phyloP scores from a whole-genome alignment of 2,113 vertebrate genomes.

The Pseudopodoces humilis region DNA sequence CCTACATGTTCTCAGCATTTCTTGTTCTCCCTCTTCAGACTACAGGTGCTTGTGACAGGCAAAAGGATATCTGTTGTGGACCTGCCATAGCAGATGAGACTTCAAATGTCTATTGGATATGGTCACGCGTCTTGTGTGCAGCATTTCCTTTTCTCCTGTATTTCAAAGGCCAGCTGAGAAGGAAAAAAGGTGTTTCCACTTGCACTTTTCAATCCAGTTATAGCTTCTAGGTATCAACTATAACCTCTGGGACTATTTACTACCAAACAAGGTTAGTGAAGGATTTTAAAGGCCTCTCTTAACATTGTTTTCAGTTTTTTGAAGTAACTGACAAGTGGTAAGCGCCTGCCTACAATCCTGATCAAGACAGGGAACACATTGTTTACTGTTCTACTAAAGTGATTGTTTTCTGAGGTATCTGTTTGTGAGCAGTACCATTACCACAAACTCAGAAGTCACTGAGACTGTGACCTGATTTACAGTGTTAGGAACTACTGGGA shows the following conservation, averaged over 20 bases:
- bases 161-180: not conserved
- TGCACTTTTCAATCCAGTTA: not conserved
- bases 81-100: not conserved
- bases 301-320: not conserved
- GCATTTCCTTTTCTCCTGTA: not conserved
- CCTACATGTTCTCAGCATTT: not conserved
- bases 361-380: not conserved
- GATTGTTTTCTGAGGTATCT: not conserved
- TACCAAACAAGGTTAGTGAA: not conserved
- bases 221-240: not conserved
- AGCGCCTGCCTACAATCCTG: not conserved
- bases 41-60: not conserved
- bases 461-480: not conserved
- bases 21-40: not conserved
- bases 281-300: not conserved
- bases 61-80: not conserved
- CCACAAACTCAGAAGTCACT: not conserved
- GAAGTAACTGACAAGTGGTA: not conserved
- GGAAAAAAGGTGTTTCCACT: not conserved
- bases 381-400: not conserved
- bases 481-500: not conserved
- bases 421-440: not conserved
- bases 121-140: not conserved
- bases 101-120: not conserved
- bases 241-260: not conserved